Evolutionary conservation across 2,797 vertebrate species (phyloP).

Genomic region (Myotis daubentonii): DNA sequence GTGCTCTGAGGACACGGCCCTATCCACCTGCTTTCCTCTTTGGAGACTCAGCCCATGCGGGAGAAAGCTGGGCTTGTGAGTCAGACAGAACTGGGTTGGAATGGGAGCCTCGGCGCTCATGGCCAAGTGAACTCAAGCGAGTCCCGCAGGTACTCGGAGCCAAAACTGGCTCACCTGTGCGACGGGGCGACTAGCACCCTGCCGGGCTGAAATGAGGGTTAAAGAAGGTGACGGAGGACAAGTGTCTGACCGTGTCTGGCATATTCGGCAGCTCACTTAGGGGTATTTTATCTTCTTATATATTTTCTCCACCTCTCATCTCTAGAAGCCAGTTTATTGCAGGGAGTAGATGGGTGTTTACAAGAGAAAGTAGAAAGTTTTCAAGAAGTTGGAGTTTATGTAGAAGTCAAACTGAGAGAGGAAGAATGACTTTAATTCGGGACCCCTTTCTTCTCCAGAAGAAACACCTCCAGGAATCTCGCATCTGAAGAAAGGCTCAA

Average conservation of each 20-base stretch:
- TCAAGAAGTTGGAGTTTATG: neutral
- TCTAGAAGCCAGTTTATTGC: neutral
- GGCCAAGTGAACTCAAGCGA: neutral
- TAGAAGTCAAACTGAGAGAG: neutral
- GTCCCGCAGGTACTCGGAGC: neutral
- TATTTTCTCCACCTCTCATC: neutral
- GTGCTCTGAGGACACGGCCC: constrained; percentile 7
- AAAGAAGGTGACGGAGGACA: neutral
- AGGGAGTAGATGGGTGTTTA: neutral
- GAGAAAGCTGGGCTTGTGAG: neutral
- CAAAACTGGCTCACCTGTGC: neutral
- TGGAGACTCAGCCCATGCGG: neutral
- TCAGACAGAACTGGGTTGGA: neutral
- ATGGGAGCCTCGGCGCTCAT: neutral
- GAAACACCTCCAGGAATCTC: neutral
- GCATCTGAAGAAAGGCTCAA: neutral
- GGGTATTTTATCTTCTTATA: neutral
- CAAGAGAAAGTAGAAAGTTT: neutral
- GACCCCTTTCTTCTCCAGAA: neutral
- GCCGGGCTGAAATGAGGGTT: neutral
- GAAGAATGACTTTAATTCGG: neutral
- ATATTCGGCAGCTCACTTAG: accelerated
- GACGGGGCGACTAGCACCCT: neutral
- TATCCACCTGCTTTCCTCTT: neutral
- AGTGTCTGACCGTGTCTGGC: neutral